A percentile compares a stretch with the other conserved stretches of the same genome.
phyloP scores from a whole-genome alignment of 2,888 invertebrate genomes.

The Cryptus armator region DNA sequence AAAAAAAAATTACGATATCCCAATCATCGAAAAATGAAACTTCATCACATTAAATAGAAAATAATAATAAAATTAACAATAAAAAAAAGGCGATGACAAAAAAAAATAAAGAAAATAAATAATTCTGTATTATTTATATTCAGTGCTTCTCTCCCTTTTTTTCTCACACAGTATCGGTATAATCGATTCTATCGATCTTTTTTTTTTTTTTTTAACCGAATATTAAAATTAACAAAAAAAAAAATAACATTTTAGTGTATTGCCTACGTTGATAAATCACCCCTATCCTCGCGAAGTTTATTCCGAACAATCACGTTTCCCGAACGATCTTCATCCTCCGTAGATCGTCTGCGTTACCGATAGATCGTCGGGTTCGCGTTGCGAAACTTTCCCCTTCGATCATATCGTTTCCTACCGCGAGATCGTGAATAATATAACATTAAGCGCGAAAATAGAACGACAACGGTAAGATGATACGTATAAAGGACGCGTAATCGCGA shows the following conservation, averaged over 20 bases:
- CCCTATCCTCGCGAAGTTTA: slow-evolving; percentile 1
- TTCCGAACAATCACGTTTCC: slow-evolving; percentile 31
- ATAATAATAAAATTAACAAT: too few species aligned
- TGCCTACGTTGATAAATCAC: not conserved
- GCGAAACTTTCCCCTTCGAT: slow-evolving; percentile 35
- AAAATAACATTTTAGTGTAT: not conserved
- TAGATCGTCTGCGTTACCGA: slow-evolving; percentile 36
- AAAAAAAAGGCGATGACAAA: too few species aligned
- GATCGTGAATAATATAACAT: not conserved
- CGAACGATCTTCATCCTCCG: slow-evolving; percentile 9
- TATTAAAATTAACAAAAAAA: not conserved
- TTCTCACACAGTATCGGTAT: not conserved
- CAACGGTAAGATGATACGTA: slow-evolving; percentile 25
- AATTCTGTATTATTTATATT: too few species aligned
- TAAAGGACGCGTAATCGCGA: slow-evolving; percentile 33
- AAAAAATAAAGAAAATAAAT: too few species aligned
- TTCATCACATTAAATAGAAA: too few species aligned
- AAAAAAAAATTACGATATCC: not conserved
- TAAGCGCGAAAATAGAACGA: slow-evolving; percentile 12
- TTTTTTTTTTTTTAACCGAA: not conserved
- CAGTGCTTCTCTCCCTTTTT: too few species aligned
- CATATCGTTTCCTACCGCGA: slow-evolving; percentile 36
- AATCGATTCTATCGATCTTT: not conserved
- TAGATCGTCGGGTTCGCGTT: not conserved
- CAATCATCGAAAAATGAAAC: too few species aligned